Percentiles rank a stretch among this genome's conserved stretches.
Conservation (phyloP, 1,140 invertebrate genomes). For the Batillaria attramentaria region DNA sequence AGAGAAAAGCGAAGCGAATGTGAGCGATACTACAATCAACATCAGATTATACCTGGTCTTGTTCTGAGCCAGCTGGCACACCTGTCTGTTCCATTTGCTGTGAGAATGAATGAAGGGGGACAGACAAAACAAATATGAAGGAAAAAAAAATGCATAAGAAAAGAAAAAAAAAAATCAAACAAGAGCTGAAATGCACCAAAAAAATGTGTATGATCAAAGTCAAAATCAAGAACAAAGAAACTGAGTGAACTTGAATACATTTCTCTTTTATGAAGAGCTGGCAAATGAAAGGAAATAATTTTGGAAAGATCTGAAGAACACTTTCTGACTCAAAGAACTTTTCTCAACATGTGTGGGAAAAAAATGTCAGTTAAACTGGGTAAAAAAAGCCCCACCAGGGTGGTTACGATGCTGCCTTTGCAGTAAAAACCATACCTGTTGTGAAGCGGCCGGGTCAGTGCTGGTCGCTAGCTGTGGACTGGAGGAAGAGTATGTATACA, state of each 20-base stretch:
- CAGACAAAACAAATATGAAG: background rate
- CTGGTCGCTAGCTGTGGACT: slow-evolving; percentile 72
- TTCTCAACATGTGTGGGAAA: background rate
- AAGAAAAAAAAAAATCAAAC: background rate
- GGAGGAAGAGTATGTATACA: slow-evolving; percentile 82
- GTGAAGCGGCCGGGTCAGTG: slow-evolving; percentile 48
- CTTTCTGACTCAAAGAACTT: background rate
- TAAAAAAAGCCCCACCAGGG: too few relatives aligned
- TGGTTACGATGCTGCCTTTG: background rate
- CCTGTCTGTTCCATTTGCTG: background rate
- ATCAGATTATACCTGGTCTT: slow-evolving; percentile 19
- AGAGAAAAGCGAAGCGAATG: background rate
- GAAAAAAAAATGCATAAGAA: background rate
- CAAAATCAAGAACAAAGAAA: background rate
- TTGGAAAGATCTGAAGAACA: background rate
- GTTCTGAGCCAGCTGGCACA: background rate
- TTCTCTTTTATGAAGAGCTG: too few relatives aligned
- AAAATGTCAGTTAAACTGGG: background rate
- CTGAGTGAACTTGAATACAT: background rate
- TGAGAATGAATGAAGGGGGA: background rate
- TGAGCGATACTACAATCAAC: background rate
- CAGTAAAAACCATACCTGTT: background rate
- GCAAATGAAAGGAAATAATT: too few relatives aligned
- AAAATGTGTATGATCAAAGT: background rate
- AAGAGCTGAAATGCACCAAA: background rate